Evolutionary conservation across 2,113 vertebrate species (phyloP).

Genomic region (Colius striatus): DNA sequence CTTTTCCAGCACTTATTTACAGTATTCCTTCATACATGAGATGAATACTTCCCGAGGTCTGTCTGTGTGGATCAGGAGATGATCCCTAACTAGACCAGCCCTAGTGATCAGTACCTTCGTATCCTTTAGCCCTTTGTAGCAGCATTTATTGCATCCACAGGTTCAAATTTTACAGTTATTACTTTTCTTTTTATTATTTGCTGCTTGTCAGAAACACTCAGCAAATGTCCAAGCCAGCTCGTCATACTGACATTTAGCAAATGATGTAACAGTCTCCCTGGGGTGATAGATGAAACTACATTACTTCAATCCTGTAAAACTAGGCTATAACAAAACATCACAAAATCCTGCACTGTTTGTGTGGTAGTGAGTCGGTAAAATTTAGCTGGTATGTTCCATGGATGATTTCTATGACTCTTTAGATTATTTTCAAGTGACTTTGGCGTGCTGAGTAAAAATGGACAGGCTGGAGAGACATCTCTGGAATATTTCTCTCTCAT

Average conservation of each 20-base stretch:
- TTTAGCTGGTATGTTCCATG: not conserved
- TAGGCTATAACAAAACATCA: not conserved
- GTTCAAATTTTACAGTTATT: conserved; percentile 39
- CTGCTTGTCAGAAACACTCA: conserved; percentile 43
- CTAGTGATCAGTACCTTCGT: not conserved
- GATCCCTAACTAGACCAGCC: not conserved
- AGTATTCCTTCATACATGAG: not conserved
- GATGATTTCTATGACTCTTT: not conserved
- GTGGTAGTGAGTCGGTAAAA: not conserved
- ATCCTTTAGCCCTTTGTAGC: not conserved
- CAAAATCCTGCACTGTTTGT: not conserved
- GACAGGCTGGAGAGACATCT: not conserved
- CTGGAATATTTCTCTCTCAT: not conserved
- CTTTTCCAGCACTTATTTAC: not conserved
- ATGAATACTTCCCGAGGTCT: not conserved
- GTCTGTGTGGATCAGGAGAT: not conserved
- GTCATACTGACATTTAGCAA: conserved; percentile 52
- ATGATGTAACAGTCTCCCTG: conserved; percentile 26
- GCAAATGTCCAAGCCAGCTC: conserved; percentile 36
- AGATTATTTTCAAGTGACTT: not conserved
- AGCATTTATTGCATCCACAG: conserved; percentile 5
- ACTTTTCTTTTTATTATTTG: conserved; percentile 38
- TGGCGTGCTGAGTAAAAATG: not conserved
- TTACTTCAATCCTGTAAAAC: not conserved
- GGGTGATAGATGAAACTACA: not conserved